These are phyloP conservation scores for Pachyrhynchus sulphureomaculatus DNA, from an alignment of 1,140 invertebrate genomes.

Conservation along the genomic window DNA sequence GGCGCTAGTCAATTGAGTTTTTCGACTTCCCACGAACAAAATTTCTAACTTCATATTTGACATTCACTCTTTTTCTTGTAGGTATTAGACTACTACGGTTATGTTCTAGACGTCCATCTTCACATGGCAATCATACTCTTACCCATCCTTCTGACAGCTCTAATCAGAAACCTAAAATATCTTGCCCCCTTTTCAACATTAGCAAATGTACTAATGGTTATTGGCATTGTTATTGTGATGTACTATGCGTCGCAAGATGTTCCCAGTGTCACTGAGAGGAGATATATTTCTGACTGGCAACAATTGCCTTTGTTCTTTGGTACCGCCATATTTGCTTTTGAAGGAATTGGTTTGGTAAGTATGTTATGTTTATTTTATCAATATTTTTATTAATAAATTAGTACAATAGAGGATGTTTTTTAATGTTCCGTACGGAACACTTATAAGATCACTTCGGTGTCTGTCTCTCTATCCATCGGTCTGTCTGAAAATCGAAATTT, in stretches of 20 bases:
- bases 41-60: no score
- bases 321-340: constrained; percentile 75
- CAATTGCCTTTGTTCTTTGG: constrained; percentile 71
- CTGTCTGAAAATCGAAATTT: no score
- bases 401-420: no score
- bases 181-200: constrained; percentile 68
- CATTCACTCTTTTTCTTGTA: no score
- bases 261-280: constrained; percentile 52
- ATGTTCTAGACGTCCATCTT: constrained; percentile 61
- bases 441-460: no score
- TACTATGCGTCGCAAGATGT: constrained; percentile 70
- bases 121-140: constrained; percentile 72
- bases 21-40: no score
- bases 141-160: constrained; percentile 70
- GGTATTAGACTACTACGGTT: constrained; percentile 64
- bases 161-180: constrained; percentile 76
- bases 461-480: no score
- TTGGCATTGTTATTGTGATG: constrained; percentile 67
- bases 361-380: not conserved
- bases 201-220: constrained; percentile 68
- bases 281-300: constrained; percentile 53
- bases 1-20: no score
- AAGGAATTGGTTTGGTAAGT: constrained; percentile 72
- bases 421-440: no score
- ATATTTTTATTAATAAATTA: no score